These are phyloP conservation scores for Micoletzkya japonica DNA, from an alignment of 2,888 invertebrate genomes.

Conservation along the genomic window DNA sequence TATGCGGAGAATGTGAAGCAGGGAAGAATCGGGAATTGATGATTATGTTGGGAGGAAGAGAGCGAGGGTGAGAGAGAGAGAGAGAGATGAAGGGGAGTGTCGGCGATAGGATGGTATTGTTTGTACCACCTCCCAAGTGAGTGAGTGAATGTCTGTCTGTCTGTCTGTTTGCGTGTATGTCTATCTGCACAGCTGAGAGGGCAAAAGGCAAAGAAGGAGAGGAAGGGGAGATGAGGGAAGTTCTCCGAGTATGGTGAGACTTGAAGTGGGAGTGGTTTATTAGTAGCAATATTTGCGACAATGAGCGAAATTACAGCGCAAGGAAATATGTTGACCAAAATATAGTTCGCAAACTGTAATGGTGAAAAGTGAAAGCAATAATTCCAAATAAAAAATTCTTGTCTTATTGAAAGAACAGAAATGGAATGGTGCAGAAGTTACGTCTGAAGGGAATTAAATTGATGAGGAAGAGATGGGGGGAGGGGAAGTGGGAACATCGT, in stretches of 20 bases:
- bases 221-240: neutral
- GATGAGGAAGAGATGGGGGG: neutral
- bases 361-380: no score
- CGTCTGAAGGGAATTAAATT: neutral
- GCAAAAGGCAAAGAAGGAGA: neutral
- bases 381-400: no score
- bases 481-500: neutral
- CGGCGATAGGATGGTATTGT: conserved; percentile 5
- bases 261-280: no score
- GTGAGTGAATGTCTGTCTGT: neutral
- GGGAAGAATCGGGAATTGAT: neutral
- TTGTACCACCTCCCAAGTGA: neutral
- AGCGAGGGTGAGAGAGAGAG: conserved; percentile 27
- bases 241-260: no score
- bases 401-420: no score
- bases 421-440: neutral
- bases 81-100: conserved; percentile 31
- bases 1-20: conserved; percentile 27
- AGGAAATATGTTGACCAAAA: no score
- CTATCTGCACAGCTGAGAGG: neutral
- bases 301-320: no score
- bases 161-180: neutral
- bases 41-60: conserved; percentile 9
- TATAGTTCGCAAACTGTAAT: no score
- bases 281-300: no score